These are phyloP conservation scores for Cylindroiulus punctatus DNA, from an alignment of 2,888 invertebrate species.

Conservation along the genomic window DNA sequence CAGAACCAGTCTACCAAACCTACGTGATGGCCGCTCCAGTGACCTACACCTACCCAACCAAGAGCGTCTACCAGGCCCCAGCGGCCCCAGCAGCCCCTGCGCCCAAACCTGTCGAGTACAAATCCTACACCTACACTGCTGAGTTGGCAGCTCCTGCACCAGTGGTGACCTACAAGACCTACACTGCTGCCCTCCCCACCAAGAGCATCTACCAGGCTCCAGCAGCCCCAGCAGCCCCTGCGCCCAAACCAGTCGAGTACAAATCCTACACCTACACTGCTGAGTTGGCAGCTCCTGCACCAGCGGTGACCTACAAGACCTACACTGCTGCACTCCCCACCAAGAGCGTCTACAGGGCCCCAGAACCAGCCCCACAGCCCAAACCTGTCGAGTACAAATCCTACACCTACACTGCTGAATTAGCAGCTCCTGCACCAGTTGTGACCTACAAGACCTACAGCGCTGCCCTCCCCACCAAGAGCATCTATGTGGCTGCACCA, in stretches of 20 bases:
- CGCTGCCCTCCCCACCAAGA: neutral
- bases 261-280: neutral
- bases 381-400: neutral
- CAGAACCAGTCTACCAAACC: neutral
- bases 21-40: slow-evolving; percentile 44
- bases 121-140: neutral
- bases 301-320: neutral
- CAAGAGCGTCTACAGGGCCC: neutral
- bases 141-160: neutral
- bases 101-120: neutral
- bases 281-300: neutral
- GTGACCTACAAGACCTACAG: slow-evolving; percentile 13
- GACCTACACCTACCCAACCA: slow-evolving; percentile 28
- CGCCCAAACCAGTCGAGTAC: neutral
- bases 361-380: neutral
- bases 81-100: neutral
- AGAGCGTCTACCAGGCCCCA: neutral
- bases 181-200: neutral
- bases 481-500: neutral
- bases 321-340: slow-evolving; percentile 21
- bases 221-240: neutral
- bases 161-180: slow-evolving; percentile 3
- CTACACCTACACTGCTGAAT: neutral
- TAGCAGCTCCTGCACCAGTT: neutral
- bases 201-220: neutral